phyloP scores from a whole-genome alignment of 2,888 invertebrate species.

The Yponomeuta plumbellus region DNA sequence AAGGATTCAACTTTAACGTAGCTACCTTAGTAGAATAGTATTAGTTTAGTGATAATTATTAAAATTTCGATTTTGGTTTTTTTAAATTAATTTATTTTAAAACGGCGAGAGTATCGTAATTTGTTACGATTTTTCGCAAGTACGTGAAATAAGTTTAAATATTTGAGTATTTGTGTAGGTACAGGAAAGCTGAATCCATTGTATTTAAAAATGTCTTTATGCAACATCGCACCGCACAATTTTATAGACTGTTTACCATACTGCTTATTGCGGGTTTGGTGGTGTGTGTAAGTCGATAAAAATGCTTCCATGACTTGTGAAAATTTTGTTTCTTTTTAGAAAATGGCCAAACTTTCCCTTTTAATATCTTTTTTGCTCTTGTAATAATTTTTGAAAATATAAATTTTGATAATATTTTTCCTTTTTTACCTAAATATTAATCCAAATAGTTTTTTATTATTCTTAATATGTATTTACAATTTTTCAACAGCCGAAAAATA shows the following conservation, averaged over 20 bases:
- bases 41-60: too few species aligned
- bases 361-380: constrained; percentile 73
- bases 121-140: too few species aligned
- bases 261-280: constrained; percentile 60
- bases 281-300: constrained; percentile 71
- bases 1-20: constrained; percentile 60
- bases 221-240: constrained; percentile 67
- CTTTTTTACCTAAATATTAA: constrained; percentile 75
- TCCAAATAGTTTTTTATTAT: constrained; percentile 75
- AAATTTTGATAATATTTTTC: constrained; percentile 77
- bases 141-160: neutral
- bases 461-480: constrained; percentile 77
- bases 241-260: constrained; percentile 66
- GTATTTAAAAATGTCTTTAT: constrained; percentile 25
- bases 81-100: too few species aligned
- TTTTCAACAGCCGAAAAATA: constrained; percentile 77
- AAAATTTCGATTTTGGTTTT: too few species aligned
- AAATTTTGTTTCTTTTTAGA: constrained; percentile 38
- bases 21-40: constrained; percentile 15
- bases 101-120: too few species aligned
- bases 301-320: constrained; percentile 33
- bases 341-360: constrained; percentile 73
- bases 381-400: constrained; percentile 77
- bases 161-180: neutral
- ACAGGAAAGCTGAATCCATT: constrained; percentile 53